These are phyloP conservation scores for Fopius arisanus DNA, from an alignment of 1,140 invertebrate species.

Conservation along the genomic window DNA sequence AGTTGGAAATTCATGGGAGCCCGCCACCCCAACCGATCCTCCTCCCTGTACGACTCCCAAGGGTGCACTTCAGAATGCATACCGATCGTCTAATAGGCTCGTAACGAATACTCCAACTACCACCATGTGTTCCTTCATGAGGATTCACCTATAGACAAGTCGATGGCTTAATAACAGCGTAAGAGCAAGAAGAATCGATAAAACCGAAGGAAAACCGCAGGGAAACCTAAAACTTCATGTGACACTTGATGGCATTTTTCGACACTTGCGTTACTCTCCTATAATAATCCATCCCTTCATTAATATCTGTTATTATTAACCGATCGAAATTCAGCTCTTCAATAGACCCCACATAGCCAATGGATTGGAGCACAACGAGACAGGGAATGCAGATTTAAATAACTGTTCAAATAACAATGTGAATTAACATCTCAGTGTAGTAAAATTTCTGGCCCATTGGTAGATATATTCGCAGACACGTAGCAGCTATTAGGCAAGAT, in stretches of 20 bases:
- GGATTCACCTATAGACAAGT: neutral
- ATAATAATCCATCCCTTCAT: no score
- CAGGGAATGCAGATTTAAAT: neutral
- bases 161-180: no score
- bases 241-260: no score
- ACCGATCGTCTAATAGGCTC: conserved; percentile 33
- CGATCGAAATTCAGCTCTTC: no score
- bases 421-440: neutral
- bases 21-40: neutral
- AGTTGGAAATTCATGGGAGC: conserved; percentile 40
- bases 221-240: no score
- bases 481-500: conserved; percentile 49
- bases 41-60: conserved; percentile 34
- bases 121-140: neutral
- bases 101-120: conserved; percentile 26
- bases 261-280: no score
- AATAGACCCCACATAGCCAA: no score
- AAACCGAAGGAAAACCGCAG: no score
- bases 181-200: no score
- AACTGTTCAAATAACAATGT: neutral
- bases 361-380: no score
- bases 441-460: neutral
- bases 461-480: conserved; percentile 49
- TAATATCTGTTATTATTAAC: no score
- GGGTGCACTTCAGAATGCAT: conserved; percentile 38